Evolutionary conservation across 2,113 vertebrate species (phyloP), one percentile per base, ranked within the genome.

Genomic region (Cynopterus brachyotis): DNA sequence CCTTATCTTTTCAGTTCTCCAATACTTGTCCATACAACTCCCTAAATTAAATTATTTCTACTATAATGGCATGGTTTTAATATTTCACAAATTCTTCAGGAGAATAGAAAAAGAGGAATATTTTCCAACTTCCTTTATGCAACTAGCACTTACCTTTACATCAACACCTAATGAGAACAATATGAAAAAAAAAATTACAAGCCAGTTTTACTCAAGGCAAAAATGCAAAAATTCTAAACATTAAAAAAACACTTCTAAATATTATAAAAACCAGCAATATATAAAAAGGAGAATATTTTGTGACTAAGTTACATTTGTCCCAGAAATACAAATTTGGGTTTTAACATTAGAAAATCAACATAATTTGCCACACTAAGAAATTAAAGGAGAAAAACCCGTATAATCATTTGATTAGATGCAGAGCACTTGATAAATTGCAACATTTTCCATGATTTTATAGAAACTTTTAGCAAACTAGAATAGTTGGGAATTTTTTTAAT

Each of bases 161-260:
- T 79, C 40, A 82, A 40, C 16, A 47, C 20, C 26, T 28, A 92
- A 60, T 6, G 20, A 83, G 28, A 42, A 95, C 3, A 59, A 53
- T 69, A 82, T 60, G 83, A 83, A 75, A 88, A 94, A 86, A 40
- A 64, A 94, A 89, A 75, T 66, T 76, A 66, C 2, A 89, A 78
- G 9, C 32, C 59, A 88, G 30, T 59, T 95, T 81, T 50, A 87
- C 50, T 92, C 37, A 92, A 84, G 55, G 59, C 17, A 89, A 83
- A 89, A 67, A 95, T 57, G n/a, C 8, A 87, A 72, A 78, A 73
- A 30, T 67, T 92, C 67, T 88, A 89, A 67, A 60, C 22, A 60
- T 82, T 76, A 60, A 32, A 60, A 59, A 83, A 50, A 28, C 32
- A 28, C 32, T 72, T 78, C 6, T 93, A 67, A 88, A 60, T 88